Evolutionary conservation across 2,797 vertebrate genomes (phyloP).

Genomic region (Melanogrammus aeglefinus): DNA sequence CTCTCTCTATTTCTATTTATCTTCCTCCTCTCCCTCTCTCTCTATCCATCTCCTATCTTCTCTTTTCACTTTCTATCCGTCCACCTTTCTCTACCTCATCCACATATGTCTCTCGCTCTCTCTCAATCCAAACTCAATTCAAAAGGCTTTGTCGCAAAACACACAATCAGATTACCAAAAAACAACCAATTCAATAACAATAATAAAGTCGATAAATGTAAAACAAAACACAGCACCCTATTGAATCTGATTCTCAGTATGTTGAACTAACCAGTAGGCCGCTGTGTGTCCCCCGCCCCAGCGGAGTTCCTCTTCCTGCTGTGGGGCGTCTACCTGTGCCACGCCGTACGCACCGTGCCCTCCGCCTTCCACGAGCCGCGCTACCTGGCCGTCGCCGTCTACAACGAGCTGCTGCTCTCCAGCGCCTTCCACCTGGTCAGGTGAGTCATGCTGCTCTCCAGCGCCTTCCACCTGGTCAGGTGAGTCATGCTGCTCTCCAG

Average conservation of each 20-base stretch:
- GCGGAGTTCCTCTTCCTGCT: slow-evolving; percentile 97
- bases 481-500: slow-evolving; percentile 34
- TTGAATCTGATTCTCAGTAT: no score
- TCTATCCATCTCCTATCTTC: neutral
- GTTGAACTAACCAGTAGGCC: no score
- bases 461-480: slow-evolving; percentile 90
- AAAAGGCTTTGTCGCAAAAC: no score
- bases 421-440: slow-evolving; percentile 95
- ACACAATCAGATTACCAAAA: no score
- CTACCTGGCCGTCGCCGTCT: slow-evolving; percentile 93
- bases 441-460: slow-evolving; percentile 52
- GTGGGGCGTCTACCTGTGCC: slow-evolving; percentile 97
- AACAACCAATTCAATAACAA: no score
- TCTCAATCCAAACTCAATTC: neutral
- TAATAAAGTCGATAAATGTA: no score
- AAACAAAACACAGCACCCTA: no score
- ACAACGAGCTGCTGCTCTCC: slow-evolving; percentile 97
- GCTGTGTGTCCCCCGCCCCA: slow-evolving; percentile 57
- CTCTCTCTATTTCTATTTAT: neutral
- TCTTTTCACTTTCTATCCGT: no score
- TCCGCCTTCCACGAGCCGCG: slow-evolving; percentile 98
- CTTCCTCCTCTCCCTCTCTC: neutral
- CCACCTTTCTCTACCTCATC: neutral
- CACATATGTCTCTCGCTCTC: neutral
- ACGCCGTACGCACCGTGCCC: slow-evolving; percentile 92